Evolutionary conservation across 2,888 invertebrate species (phyloP).

Genomic region (Acholoe squamosa): DNA sequence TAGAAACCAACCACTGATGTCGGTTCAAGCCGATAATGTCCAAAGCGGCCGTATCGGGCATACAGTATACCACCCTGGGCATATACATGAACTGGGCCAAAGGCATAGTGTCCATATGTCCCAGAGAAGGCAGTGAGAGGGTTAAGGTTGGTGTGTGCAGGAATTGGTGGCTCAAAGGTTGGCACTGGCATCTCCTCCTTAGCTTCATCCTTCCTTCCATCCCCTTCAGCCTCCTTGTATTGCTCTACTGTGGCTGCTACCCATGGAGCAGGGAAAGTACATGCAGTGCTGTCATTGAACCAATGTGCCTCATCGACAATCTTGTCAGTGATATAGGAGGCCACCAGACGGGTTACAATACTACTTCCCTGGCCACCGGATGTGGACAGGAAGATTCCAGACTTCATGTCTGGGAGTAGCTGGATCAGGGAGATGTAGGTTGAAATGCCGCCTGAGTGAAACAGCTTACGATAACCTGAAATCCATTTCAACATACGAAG

Average conservation of each 20-base stretch:
- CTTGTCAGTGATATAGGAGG: conserved; percentile 69
- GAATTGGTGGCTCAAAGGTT: background rate
- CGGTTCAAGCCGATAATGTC: background rate
- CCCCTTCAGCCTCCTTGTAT: background rate
- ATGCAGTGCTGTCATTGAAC: conserved; percentile 72
- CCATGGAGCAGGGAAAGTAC: conserved; percentile 71
- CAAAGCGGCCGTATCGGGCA: conserved; percentile 34
- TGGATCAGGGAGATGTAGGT: conserved; percentile 29
- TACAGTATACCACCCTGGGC: background rate
- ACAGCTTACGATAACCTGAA: conserved; percentile 48
- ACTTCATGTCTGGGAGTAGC: conserved; percentile 42
- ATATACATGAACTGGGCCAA: background rate
- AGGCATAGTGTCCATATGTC: background rate
- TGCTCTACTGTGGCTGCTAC: background rate
- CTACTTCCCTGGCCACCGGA: background rate
- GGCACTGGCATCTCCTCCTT: background rate
- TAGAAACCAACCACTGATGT: conserved; percentile 11
- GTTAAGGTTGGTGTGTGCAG: background rate
- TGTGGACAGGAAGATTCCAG: conserved; percentile 39
- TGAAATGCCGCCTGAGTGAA: conserved; percentile 49
- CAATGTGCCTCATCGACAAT: conserved; percentile 70
- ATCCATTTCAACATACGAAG: too few species aligned
- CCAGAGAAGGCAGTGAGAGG: background rate
- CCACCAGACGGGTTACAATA: background rate
- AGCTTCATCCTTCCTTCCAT: background rate